Evolutionary conservation across 2,888 invertebrate species (phyloP), one percentile per base, ranked within the genome.

Genomic region (Bellardia pandia): DNA sequence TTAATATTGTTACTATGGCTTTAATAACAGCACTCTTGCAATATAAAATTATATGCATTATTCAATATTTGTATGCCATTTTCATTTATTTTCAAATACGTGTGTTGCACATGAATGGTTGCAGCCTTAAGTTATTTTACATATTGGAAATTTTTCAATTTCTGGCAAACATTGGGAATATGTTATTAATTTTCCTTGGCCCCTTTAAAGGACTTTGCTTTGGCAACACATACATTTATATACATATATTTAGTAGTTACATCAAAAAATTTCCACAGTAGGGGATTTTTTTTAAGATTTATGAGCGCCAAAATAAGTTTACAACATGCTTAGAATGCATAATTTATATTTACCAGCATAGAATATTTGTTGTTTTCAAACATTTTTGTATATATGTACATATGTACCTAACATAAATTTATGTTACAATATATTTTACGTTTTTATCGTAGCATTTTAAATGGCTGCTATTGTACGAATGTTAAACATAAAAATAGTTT

Each of bases 261-360:
- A 30, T 13, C 30, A 5, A 56, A 23, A 23, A 56, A 56, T 3
- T 23, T 8, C 23, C 14, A n/a, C 3, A n/a, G n/a, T n/a, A 5
- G n/a, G 5, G n/a, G 13, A 2, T 23, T 45, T 45, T 69, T 48
- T 69, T 11, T 13, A 30, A 16, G 14, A 69, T 69, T 51, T 51
- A 69, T 69, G 68, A 30, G 48, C 60, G 37, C 51, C 3, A 45
- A 69, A 69, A 51, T 48, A 69, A n/a, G 37, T 16, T 37, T 37
- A 53, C 53, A 71, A 37, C 53, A 16, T 53, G 53, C 51, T 53
- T 53, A 71, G 37, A 71, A 71, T 13, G 40, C 16, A 53, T 40
- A 71, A 71, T 53, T 71, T 71, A 37, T 71, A 48, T 71, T 71
- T 71, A 53, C 48, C 14, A 48, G 33, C 8, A 71, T 53, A 40